Conservation (phyloP, 2,888 invertebrate genomes). For the Drosophila falleni region DNA sequence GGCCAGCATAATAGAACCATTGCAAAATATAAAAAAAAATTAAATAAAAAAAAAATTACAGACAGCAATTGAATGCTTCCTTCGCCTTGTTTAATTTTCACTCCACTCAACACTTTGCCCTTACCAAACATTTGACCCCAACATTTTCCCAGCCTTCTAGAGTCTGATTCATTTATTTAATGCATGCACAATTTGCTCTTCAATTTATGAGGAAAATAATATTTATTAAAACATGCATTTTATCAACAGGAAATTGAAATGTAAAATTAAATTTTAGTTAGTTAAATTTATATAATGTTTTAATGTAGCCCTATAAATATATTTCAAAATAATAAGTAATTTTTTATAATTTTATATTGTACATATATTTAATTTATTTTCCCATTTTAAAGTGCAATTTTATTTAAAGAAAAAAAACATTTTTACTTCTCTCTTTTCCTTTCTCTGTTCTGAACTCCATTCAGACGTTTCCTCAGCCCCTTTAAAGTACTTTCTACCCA, state of each 20-base stretch:
- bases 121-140: not conserved
- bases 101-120: not conserved
- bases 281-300: not conserved
- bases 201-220: not conserved
- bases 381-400: no score
- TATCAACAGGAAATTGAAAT: not conserved
- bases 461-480: not conserved
- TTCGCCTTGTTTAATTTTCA: slow-evolving; percentile 54
- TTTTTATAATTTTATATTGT: not conserved
- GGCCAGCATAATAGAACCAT: slow-evolving; percentile 21
- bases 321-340: not conserved
- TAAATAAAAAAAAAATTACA: slow-evolving; percentile 17
- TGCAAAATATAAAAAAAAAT: slow-evolving; percentile 26
- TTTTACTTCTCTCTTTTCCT: slow-evolving; percentile 3
- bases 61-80: slow-evolving; percentile 29
- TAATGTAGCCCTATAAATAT: no score
- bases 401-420: not conserved
- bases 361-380: not conserved
- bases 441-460: not conserved
- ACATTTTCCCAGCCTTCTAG: not conserved
- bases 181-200: slow-evolving; percentile 26
- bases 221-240: not conserved
- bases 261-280: no score
- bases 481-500: not conserved
- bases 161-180: slow-evolving; percentile 48